Percentiles rank a stretch among this genome's conserved stretches.
phyloP scores from a whole-genome alignment of 2,797 vertebrate genomes.

The Arctocebus calabarensis region DNA sequence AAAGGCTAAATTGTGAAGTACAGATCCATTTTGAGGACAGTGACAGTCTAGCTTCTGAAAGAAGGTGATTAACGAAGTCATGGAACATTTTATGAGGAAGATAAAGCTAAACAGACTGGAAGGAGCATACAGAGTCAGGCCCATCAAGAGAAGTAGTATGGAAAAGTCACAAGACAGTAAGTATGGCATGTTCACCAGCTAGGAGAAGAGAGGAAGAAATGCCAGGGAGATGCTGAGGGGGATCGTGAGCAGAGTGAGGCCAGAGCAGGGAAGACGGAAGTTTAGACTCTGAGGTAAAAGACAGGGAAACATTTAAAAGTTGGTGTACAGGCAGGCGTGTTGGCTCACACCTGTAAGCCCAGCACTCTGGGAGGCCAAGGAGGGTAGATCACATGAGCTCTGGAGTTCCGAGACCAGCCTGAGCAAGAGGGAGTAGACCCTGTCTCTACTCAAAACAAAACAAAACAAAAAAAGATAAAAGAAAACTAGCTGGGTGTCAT shows the following conservation, averaged over 20 bases:
- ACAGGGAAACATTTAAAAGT: not conserved
- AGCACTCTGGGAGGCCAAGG: too few species aligned
- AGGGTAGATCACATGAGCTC: too few species aligned
- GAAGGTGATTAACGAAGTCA: not conserved
- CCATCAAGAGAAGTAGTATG: not conserved
- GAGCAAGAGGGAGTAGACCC: too few species aligned
- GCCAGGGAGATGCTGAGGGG: not conserved
- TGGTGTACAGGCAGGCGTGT: not conserved
- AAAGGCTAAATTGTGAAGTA: slow-evolving; percentile 1
- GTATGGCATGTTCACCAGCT: not conserved
- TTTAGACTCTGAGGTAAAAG: not conserved
- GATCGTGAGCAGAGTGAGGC: not conserved
- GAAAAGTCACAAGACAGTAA: not conserved
- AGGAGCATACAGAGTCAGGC: not conserved
- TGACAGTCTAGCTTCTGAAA: not conserved
- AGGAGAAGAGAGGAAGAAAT: not conserved
- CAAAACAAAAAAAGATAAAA: too few species aligned
- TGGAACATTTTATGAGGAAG: not conserved
- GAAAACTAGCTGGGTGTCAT: too few species aligned
- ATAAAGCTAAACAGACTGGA: not conserved
- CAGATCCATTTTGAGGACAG: not conserved
- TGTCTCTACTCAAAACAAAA: too few species aligned
- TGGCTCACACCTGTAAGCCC: too few species aligned
- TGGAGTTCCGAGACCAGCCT: too few species aligned
- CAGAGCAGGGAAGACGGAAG: not conserved